These are phyloP conservation scores for Passerculus sandwichensis DNA, from an alignment of 2,797 vertebrate genomes.

Conservation along the genomic window DNA sequence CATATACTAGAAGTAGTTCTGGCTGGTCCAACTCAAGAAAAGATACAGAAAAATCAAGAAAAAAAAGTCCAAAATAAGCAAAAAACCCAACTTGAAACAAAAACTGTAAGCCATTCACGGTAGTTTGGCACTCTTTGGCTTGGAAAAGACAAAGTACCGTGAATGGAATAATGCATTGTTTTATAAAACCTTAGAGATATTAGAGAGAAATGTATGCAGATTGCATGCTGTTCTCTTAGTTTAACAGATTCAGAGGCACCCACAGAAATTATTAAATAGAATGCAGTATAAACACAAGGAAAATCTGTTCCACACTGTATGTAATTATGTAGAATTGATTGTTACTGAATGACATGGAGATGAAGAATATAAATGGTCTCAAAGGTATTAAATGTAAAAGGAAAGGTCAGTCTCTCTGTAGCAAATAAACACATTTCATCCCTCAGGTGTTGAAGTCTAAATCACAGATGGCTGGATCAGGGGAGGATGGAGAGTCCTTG, in stretches of 20 bases:
- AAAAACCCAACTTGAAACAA: neutral
- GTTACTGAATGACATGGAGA: neutral
- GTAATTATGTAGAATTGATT: slow-evolving; percentile 25
- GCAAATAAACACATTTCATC: neutral
- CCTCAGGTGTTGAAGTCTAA: neutral
- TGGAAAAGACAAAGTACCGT: neutral
- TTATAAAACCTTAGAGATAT: neutral
- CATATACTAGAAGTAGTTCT: neutral
- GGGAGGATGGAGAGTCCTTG: neutral
- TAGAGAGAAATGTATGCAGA: slow-evolving; percentile 12
- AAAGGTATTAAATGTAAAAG: neutral
- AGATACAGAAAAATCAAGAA: neutral
- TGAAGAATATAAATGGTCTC: neutral
- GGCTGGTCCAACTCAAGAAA: neutral
- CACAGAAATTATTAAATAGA: slow-evolving; percentile 33
- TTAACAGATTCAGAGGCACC: slow-evolving; percentile 18
- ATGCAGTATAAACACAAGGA: slow-evolving; percentile 15
- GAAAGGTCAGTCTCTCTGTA: neutral
- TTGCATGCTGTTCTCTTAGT: neutral
- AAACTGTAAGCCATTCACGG: neutral
- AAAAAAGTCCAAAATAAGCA: neutral
- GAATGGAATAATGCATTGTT: neutral
- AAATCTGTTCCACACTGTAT: slow-evolving; percentile 15
- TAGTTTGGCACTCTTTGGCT: neutral
- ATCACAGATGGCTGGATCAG: neutral